phyloP scores from a whole-genome alignment of 2,113 vertebrate genomes.

The Oncorhynchus mykiss region DNA sequence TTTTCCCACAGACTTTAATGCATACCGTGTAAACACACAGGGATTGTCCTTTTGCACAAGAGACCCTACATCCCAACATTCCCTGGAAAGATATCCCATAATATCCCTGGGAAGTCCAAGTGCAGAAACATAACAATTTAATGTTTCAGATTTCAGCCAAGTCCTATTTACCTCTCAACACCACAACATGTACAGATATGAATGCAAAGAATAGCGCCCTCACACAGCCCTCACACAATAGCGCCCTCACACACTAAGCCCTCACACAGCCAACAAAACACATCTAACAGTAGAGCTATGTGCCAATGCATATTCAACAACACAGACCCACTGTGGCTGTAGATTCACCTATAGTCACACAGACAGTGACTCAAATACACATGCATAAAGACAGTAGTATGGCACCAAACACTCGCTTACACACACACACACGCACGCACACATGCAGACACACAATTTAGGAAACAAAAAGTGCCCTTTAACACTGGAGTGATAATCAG shows the following conservation, averaged over 20 bases:
- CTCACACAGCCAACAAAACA: conserved; percentile 4
- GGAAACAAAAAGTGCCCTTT: not conserved
- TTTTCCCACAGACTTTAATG: not conserved
- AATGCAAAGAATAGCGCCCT: conserved; percentile 17
- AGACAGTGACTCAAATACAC: not conserved
- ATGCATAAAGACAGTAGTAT: not conserved
- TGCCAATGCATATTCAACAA: conserved; percentile 2
- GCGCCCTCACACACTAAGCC: not conserved
- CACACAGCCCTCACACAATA: not conserved
- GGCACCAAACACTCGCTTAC: not conserved
- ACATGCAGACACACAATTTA: not conserved
- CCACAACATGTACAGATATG: not conserved
- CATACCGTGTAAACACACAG: not conserved
- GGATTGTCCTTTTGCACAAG: not conserved
- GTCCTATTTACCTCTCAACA: not conserved
- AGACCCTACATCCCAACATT: conserved; percentile 10
- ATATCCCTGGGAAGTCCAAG: conserved; percentile 4
- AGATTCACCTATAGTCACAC: not conserved
- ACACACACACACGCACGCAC: not conserved
- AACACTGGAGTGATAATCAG: conserved; percentile 10
- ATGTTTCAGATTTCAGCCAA: conserved; percentile 26
- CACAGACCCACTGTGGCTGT: not conserved
- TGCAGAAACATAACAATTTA: not conserved
- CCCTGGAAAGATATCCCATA: conserved; percentile 15
- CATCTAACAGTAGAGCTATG: conserved; percentile 5